Evolutionary conservation across 2,797 vertebrate species (phyloP).

Genomic region (Lemur catta): DNA sequence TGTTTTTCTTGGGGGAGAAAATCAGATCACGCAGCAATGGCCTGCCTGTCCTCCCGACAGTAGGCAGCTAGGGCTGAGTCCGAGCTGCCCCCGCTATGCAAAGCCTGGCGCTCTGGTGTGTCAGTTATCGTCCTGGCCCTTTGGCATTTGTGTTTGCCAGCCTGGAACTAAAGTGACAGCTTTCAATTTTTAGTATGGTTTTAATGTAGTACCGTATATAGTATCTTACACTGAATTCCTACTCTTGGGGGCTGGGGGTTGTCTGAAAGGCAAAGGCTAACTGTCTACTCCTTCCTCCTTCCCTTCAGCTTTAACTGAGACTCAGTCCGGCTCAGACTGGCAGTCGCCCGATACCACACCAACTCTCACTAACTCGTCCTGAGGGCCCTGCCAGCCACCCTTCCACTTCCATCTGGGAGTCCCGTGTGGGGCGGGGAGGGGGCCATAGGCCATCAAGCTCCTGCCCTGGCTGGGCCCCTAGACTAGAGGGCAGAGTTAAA

Average conservation of each 20-base stretch:
- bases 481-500: conserved; percentile 74
- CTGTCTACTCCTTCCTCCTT: neutral
- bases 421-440: conserved; percentile 68
- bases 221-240: neutral
- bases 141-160: neutral
- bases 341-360: conserved; percentile 90
- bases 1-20: conserved; percentile 23
- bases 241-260: neutral
- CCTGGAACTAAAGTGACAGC: neutral
- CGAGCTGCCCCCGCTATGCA: neutral
- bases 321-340: conserved; percentile 88
- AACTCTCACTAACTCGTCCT: conserved; percentile 93
- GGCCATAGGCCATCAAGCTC: conserved; percentile 66
- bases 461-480: conserved; percentile 69
- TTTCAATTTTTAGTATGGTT: neutral
- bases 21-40: neutral
- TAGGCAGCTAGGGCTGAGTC: neutral
- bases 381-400: conserved; percentile 80
- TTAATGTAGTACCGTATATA: neutral
- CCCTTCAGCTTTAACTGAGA: conserved; percentile 85
- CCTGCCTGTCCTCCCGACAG: neutral
- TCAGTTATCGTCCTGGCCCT: neutral
- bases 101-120: neutral
- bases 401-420: conserved; percentile 63
- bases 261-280: conserved; percentile 25